These are phyloP conservation scores for Trichopria drosophilae DNA, from an alignment of 2,888 invertebrate species.

Conservation along the genomic window DNA sequence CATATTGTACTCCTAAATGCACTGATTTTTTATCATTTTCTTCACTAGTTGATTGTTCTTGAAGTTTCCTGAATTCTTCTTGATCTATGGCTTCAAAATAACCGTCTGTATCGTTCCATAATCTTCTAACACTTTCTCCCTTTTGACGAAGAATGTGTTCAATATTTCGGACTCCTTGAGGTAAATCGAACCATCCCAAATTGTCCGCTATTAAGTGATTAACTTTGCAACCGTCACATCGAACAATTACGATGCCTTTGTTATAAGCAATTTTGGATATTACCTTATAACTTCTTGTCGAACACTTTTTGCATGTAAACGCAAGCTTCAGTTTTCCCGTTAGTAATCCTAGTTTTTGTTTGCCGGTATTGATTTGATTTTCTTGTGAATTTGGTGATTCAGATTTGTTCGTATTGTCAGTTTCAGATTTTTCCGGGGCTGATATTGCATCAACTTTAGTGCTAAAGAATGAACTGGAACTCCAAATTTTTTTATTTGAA, in stretches of 20 bases:
- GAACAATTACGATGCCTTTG: slow-evolving; percentile 89
- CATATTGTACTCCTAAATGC: slow-evolving; percentile 9
- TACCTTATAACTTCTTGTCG: slow-evolving; percentile 72
- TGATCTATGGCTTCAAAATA: slow-evolving; percentile 62
- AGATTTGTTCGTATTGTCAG: too few relatives aligned
- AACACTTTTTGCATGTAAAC: slow-evolving; percentile 90
- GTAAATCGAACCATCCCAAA: slow-evolving; percentile 88
- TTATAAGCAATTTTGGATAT: slow-evolving; percentile 86
- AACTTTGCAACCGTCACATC: slow-evolving; percentile 83
- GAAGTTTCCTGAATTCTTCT: slow-evolving; percentile 42
- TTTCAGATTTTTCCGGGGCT: too few relatives aligned
- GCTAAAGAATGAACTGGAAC: too few relatives aligned
- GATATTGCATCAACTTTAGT: too few relatives aligned
- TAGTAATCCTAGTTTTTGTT: slow-evolving; percentile 50
- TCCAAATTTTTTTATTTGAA: too few relatives aligned
- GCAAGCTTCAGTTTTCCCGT: slow-evolving; percentile 69
- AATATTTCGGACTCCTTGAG: slow-evolving; percentile 77
- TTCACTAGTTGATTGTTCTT: slow-evolving; percentile 13
- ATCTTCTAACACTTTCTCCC: slow-evolving; percentile 76
- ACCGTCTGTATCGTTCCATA: slow-evolving; percentile 57
- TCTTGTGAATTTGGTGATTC: too few relatives aligned
- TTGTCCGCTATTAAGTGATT: slow-evolving; percentile 96
- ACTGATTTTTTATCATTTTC: background rate
- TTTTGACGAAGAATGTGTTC: slow-evolving; percentile 86
- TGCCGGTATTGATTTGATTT: too few relatives aligned